These are phyloP conservation scores for Nymphalis c-album DNA, from an alignment of 2,888 invertebrate genomes.

Conservation along the genomic window DNA sequence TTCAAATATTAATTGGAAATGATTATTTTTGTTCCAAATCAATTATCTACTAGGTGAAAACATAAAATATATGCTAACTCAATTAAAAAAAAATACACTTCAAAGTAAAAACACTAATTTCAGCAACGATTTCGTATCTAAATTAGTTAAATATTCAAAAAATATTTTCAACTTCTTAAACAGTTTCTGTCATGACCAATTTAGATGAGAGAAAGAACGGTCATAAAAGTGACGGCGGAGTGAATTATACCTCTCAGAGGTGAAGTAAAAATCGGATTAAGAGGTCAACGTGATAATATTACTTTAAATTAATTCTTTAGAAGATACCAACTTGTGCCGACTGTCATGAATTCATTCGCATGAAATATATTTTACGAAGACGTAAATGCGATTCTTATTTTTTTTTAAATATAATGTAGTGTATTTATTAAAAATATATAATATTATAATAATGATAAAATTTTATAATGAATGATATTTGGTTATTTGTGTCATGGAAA, in stretches of 20 bases:
- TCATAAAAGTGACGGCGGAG: slow-evolving; percentile 44
- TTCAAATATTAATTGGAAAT: too few species aligned
- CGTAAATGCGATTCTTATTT: too few species aligned
- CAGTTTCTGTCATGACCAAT: background rate
- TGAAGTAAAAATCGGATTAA: slow-evolving; percentile 40
- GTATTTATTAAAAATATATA: too few species aligned
- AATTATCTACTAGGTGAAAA: too few species aligned
- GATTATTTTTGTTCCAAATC: too few species aligned
- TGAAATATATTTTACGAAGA: background rate
- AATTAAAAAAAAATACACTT: background rate
- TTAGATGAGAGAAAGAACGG: slow-evolving; percentile 8
- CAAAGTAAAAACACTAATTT: background rate
- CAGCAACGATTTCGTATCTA: background rate
- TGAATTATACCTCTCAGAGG: slow-evolving; percentile 46
- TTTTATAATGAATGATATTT: too few species aligned
- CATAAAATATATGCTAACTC: too few species aligned
- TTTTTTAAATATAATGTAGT: too few species aligned
- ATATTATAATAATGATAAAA: too few species aligned
- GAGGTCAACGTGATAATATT: slow-evolving; percentile 37
- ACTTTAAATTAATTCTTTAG: slow-evolving; percentile 40
- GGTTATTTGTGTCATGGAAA: too few species aligned
- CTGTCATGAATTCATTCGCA: background rate
- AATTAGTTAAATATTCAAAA: background rate
- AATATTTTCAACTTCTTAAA: background rate
- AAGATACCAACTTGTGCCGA: background rate